Evolutionary conservation across 2,888 invertebrate genomes (phyloP), one percentile per base, ranked within the genome.

Genomic region (Ennomos erosarius): DNA sequence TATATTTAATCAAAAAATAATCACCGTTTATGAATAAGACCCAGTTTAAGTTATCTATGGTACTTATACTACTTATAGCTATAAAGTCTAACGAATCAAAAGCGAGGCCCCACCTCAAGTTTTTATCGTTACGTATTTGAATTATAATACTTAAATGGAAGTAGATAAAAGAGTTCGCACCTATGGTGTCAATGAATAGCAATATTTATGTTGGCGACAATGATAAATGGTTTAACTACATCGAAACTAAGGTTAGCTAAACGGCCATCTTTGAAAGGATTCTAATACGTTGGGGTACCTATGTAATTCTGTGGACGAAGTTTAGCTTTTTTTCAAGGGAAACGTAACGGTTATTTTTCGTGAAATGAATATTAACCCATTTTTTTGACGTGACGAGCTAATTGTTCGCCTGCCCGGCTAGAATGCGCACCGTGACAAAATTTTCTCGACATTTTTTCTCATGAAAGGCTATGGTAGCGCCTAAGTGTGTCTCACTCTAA

Each of bases 181-280:
- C 36, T 54, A 48, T 43, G 55, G 55, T 5, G 65, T 61, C 26
- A 13, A 49, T 62, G 49, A 55, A 62, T 62, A 11, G 37, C 37
- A 49, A 58, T 47, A 48, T 64, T 62, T 62, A 51, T 65, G 40
- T 52, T 43, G 34, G 12, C 13, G 59, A 57, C 62, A 60, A 45
- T 59, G 65, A 69, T 62, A 56, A 68, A 68, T 61, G 50, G 55
- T 6, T 34, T 55, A 38, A 54, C 50, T 46, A 57, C 54, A 6
- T 34, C 53, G 40, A 46, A 40, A 54, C 50, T 46, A 57, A 55
- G 47, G 46, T 46, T 44, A 50, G 62, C 61, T 59, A 68, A 65
- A 66, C 63, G 63, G 51, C 55, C 62, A 64, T 60, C 39, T 65
- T 64, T 59, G 36, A 58, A 55, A 47, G 46, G 36, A 42, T 53